These are phyloP conservation scores for Nowickia ferox DNA, from an alignment of 2,888 invertebrate species.

Conservation along the genomic window DNA sequence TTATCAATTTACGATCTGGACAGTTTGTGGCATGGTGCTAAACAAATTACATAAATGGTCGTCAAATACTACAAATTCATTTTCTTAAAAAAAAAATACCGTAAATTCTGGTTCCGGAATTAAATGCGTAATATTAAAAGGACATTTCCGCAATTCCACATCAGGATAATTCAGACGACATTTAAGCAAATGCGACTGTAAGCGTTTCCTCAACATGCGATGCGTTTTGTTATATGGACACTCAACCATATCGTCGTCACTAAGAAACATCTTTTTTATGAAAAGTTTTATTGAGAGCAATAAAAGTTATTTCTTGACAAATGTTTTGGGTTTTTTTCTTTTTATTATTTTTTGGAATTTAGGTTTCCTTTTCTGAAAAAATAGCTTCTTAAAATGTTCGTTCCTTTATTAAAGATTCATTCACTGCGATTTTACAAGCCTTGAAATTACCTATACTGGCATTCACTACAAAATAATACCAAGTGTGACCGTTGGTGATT, in stretches of 20 bases:
- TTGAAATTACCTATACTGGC: too few species aligned
- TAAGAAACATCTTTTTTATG: constrained; percentile 54
- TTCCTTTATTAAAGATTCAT: background rate
- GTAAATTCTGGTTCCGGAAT: constrained; percentile 84
- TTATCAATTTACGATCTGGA: constrained; percentile 72
- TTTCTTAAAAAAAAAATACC: constrained; percentile 59
- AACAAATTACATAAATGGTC: background rate
- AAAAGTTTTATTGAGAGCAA: constrained; percentile 35
- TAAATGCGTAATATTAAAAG: constrained; percentile 85
- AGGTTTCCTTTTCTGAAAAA: background rate
- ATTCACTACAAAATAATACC: too few species aligned
- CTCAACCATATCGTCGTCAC: constrained; percentile 80
- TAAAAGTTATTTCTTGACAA: constrained; percentile 1
- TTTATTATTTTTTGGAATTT: constrained; percentile 43
- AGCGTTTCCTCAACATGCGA: constrained; percentile 84
- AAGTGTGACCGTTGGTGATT: too few species aligned
- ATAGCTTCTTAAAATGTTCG: background rate
- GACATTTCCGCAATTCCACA: constrained; percentile 83
- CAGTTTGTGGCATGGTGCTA: constrained; percentile 76
- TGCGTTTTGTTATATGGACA: constrained; percentile 86
- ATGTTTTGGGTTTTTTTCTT: constrained; percentile 16
- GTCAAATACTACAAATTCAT: background rate
- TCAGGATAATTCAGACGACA: constrained; percentile 84
- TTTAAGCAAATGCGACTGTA: constrained; percentile 85
- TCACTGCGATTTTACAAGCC: background rate